Conservation (phyloP, 92 coral and sea anemone species). For the Porites rus region DNA sequence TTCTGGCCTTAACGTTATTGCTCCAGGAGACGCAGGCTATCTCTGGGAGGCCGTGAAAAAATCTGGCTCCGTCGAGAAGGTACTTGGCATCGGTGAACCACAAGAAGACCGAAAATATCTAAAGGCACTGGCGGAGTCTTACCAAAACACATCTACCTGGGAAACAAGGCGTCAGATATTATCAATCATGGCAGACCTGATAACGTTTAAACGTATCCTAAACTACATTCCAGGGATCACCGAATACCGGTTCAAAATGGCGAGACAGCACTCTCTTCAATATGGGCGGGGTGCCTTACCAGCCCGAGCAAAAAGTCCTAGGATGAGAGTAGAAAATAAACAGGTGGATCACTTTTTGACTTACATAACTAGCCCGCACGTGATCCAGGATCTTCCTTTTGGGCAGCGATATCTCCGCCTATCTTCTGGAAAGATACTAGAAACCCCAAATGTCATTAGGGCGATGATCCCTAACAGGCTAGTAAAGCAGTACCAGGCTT, state of each 20-base stretch:
- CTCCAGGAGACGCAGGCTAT: slow-evolving; percentile 55
- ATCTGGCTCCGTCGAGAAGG: slow-evolving; percentile 44
- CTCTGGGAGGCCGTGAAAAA: slow-evolving; percentile 63
- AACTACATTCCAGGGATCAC: slow-evolving; percentile 28
- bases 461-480: slow-evolving; percentile 4
- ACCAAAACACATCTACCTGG: slow-evolving; percentile 33
- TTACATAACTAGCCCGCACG: background rate
- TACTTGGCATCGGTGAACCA: slow-evolving; percentile 35
- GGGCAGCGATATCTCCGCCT: too few species aligned
- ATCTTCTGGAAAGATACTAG: too few species aligned
- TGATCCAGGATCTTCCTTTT: too few species aligned
- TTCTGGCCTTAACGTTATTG: slow-evolving; percentile 64
- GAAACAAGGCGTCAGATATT: slow-evolving; percentile 27
- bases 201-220: slow-evolving; percentile 14
- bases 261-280: slow-evolving; percentile 12
- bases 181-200: slow-evolving; percentile 14
- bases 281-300: slow-evolving; percentile 15
- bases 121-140: slow-evolving; percentile 51
- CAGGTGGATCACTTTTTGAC: slow-evolving; percentile 28
- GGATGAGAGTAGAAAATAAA: slow-evolving; percentile 30
- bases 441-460: too few species aligned
- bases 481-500: slow-evolving; percentile 13
- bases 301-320: slow-evolving; percentile 22
- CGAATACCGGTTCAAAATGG: slow-evolving; percentile 33
- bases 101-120: slow-evolving; percentile 51